A percentile compares a stretch with the other conserved stretches of the same genome.
Evolutionary conservation across 2,113 vertebrate species (phyloP).

Genomic region (Arenaria interpres): DNA sequence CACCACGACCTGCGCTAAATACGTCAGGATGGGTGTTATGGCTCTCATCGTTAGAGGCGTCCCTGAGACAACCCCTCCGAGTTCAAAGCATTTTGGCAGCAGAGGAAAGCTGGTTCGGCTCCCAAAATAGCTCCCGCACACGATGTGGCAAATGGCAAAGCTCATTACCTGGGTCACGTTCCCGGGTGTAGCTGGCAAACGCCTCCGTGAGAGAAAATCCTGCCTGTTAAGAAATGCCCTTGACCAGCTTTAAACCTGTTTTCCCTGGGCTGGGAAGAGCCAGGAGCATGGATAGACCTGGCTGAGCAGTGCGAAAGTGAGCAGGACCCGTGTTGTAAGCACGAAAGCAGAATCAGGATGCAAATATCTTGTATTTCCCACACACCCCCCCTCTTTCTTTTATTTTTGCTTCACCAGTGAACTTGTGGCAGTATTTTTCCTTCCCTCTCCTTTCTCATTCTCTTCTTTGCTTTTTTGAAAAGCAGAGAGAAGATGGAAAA

Average conservation of each 20-base stretch:
- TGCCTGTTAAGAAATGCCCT: not conserved
- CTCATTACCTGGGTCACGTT: constrained; percentile 6
- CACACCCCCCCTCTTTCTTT: not conserved
- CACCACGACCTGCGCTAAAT: not conserved
- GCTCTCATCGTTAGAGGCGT: not conserved
- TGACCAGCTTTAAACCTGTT: not conserved
- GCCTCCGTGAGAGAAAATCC: not conserved
- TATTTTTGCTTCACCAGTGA: not conserved
- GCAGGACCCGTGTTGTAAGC: rapidly evolving
- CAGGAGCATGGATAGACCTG: not conserved
- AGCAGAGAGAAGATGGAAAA: not conserved
- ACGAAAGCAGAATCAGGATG: not conserved
- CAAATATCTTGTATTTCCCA: not conserved
- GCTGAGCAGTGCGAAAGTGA: not conserved
- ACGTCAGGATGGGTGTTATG: not conserved
- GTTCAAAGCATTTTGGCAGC: not conserved
- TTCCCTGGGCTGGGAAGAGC: not conserved
- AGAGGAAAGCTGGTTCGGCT: not conserved
- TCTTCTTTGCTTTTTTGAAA: not conserved
- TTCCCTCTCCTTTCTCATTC: not conserved
- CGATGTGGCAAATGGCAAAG: not conserved
- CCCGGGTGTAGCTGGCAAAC: not conserved
- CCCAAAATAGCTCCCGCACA: not conserved
- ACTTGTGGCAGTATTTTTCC: not conserved
- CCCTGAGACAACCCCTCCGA: not conserved